Base-by-base conservation (phyloP, 2,888 invertebrate species). In the Thera obeliscata region DNA sequence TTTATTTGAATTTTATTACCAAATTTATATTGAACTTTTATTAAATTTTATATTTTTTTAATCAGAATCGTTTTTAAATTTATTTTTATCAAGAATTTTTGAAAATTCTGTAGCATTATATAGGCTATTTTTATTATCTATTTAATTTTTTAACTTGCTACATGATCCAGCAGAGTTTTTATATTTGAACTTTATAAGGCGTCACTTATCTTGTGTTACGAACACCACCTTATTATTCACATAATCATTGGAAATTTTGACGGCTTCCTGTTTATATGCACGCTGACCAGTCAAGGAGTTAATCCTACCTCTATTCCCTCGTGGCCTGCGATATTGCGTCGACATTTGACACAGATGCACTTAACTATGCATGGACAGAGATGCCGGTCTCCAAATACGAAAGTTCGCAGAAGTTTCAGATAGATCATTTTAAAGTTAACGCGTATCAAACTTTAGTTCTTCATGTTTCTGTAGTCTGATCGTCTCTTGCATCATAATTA, bases 301-400 rank as follows among this genome's bases (percentile, higher is more conserved):
- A 87, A 85, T 86, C 86, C 84, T 81, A 80, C 74, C 81, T 81
- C 73, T 65, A 67, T 70, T 70, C 87, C 83, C 84, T 52, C 11
- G 87, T 85, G 88, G 83, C 69, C 69, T 76, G 76, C 77, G 86
- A 89, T 90, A 90, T 91, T 91, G 90, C 90, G 87, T 88, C 85
- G 85, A 79, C 88, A 88, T 88, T 88, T 88, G 89, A 84, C 88
- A 84, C 87, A 83, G 85, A 87, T 89, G 90, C 87, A 88, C 89
- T 90, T 90, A 88, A 87, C 87, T 91, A 91, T 91, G 91, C 90
- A 91, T 91, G 91, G 88, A 82, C 86, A 87, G 90, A 90, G 90
- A 87, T 87, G 79, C 83, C 76, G 80, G 78, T 83, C 82, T 83
- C 84, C 85, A 78, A 84, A 88, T 84, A 86, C 82, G 80, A 81